Evolutionary conservation across 2,113 vertebrate species (phyloP), one percentile per base, ranked within the genome.

Genomic region (Phyllopteryx taeniolatus): DNA sequence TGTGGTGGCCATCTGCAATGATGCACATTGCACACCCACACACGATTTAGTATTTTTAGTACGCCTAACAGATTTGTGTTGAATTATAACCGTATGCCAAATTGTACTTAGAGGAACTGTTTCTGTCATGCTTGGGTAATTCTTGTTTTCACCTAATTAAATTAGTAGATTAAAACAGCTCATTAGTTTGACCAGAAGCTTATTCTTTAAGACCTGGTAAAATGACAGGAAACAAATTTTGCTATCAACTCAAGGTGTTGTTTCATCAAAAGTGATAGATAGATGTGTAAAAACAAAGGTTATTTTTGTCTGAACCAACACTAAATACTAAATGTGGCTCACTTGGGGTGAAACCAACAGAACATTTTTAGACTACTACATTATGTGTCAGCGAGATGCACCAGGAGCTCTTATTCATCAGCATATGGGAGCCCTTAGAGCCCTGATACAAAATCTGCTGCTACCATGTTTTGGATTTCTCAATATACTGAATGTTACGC

Each of bases 221-320:
- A 80, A 79, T 72, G 73, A 79, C 72, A 80, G 70, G 66, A 56
- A 77, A 71, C 49, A 31, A 68, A 78, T 85, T 39, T 81, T 69
- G 74, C 80, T 76, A 79, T 84, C 71, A 83, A 77, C 76, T 81
- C 74, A 74, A 87, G 87, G 68, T 73, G 77, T 74, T 84, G 85
- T 85, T 89, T 80, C 79, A 80, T 83, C 76, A 75, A 76, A 86
- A 79, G 82, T 86, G 83, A 86, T 83, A 84, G 83, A 86, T 83
- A 85, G 75, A 75, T 80, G 82, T 79, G 46, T 39, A 27, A 77
- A 86, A 82, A 85, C 70, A 71, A 70, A 86, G 68, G 81, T 80
- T 90, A 86, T 89, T 91, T 88, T 86, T 47, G 76, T 82, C 77
- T n/a, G 72, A 70, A 68, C 73, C 77, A 79, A 79, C 71, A 74